phyloP scores from a whole-genome alignment of 2,797 vertebrate genomes.

The Sebastolobus alascanus region DNA sequence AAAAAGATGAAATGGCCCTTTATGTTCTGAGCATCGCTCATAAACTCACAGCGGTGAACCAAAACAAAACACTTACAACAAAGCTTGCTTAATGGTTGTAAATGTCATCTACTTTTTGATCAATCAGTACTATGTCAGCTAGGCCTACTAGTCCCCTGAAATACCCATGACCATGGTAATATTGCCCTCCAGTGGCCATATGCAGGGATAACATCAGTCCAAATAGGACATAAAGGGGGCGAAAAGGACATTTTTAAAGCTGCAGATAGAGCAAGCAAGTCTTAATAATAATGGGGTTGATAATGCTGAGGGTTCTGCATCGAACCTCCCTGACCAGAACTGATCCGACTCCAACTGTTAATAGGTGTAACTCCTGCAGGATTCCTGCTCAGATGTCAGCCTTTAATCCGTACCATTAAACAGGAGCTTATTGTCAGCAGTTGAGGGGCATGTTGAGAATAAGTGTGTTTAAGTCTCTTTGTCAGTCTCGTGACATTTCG shows the following conservation, averaged over 20 bases:
- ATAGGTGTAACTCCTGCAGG: background rate
- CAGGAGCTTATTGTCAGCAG: slow-evolving; percentile 37
- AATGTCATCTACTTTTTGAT: background rate
- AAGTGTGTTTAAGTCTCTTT: slow-evolving; percentile 46
- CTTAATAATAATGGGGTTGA: background rate
- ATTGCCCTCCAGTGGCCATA: slow-evolving; percentile 48
- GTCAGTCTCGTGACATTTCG: slow-evolving; percentile 44
- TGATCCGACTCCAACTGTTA: slow-evolving; percentile 17
- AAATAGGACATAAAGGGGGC: background rate
- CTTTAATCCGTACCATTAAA: slow-evolving; percentile 45
- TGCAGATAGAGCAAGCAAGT: too few species aligned
- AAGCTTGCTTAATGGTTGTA: background rate
- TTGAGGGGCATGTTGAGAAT: slow-evolving; percentile 31
- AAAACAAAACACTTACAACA: background rate
- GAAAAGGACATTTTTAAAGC: background rate
- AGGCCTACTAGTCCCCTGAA: background rate
- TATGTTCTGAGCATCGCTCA: background rate
- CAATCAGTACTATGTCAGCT: background rate
- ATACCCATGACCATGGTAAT: background rate
- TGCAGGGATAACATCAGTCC: background rate
- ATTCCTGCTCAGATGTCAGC: slow-evolving; percentile 20
- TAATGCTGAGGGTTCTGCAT: background rate
- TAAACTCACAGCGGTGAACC: background rate
- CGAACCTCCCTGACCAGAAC: background rate
- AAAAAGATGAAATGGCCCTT: background rate